Percentiles rank a stretch among this genome's conserved stretches.
phyloP scores from a whole-genome alignment of 2,113 vertebrate species.

The Sturnira hondurensis region DNA sequence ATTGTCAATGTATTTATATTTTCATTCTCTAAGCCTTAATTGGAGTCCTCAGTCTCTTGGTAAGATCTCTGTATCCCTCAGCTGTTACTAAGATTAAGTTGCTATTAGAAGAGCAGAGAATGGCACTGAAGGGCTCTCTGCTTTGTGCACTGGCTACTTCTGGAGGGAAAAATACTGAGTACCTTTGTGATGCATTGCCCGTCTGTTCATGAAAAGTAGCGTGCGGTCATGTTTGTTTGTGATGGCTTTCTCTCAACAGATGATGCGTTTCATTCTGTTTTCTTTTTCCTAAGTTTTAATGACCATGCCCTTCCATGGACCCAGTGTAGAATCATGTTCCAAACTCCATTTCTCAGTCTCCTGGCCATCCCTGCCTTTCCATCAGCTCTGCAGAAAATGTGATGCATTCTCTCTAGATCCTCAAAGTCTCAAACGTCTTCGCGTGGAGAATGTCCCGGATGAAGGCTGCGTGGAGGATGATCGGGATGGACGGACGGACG shows the following conservation, averaged over 20 bases:
- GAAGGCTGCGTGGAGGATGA: background rate
- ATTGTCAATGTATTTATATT: background rate
- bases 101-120: background rate
- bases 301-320: background rate
- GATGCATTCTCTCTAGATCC: background rate
- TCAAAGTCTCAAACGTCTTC: background rate
- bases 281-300: background rate
- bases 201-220: slow-evolving; percentile 11
- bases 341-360: background rate
- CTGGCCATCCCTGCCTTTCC: background rate
- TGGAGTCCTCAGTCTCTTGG: background rate
- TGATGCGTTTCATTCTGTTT: slow-evolving; percentile 21
- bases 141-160: background rate
- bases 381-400: background rate
- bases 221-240: background rate
- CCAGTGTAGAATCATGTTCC: background rate
- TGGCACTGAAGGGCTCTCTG: background rate
- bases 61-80: background rate
- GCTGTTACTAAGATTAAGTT: background rate
- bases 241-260: background rate
- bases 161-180: background rate
- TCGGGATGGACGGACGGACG: background rate
- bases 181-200: background rate
- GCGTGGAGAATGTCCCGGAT: background rate
- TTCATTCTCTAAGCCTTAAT: background rate